Base-by-base conservation (phyloP, 2,888 invertebrate species). In the Diaperis boleti region DNA sequence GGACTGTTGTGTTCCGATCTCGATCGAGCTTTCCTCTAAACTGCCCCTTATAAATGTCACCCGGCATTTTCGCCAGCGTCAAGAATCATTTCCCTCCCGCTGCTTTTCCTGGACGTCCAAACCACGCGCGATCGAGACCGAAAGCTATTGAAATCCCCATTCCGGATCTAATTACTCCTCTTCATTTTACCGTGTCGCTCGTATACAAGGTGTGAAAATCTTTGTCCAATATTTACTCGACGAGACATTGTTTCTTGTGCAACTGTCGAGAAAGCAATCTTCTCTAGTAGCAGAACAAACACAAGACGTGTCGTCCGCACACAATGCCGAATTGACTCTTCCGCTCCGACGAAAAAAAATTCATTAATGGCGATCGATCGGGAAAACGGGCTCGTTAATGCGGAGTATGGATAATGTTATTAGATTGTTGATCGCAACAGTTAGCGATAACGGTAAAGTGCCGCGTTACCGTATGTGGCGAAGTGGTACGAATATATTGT, bases 251-350 rank as follows among this genome's bases (percentile, higher is more conserved):
- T 56, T 63, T 57, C 42, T 47, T 50, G 52, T 35, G 35, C 15
- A 20, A 52, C 52, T 50, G 63, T 60, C 62, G 60, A 56, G 64
- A 66, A 69, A 69, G 67, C 69, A 71, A 70, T 72, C 69, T 69
- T 56, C 68, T 71, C 69, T 70, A 71, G 73, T 71, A 66, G 70
- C 70, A 72, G 65, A 70, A 71, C 72, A 73, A 73, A 72, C 71
- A 63, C 10, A 42, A 50, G 41, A 22, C 42, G 49, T 62, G 49
- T 49, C 39, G 37, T 62, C 17, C 17, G 70, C 56, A 57, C 57
- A 63, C 64, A 56, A 60, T 52, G 18, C 26, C 22, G 47, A 61
- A 33, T 61, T 45, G 64, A 49, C 59, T 35, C 29, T 54, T 6
- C 29, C 14, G 11, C 29, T 59, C 39, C 17, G 8, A 8, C 7